phyloP scores from a whole-genome alignment of 2,113 vertebrate genomes.

The Dascyllus trimaculatus region DNA sequence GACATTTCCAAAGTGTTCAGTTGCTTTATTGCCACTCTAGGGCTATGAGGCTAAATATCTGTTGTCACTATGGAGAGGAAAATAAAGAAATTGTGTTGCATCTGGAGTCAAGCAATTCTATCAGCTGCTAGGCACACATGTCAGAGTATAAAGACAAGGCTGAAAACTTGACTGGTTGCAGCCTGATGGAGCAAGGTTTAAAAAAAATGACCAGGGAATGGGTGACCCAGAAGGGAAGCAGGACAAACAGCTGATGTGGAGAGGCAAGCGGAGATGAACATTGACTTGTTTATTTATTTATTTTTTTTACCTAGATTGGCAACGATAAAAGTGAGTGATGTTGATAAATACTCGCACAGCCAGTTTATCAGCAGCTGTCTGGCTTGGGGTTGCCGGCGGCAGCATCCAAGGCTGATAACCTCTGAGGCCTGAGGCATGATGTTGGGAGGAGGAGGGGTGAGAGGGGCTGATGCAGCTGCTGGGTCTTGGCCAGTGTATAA shows the following conservation, averaged over 20 bases:
- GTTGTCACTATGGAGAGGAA: constrained; percentile 65
- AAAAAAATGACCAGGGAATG: constrained; percentile 49
- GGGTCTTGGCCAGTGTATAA: constrained; percentile 43
- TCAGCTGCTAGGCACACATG: constrained; percentile 74
- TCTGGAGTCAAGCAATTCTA: constrained; percentile 72
- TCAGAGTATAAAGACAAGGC: constrained; percentile 75
- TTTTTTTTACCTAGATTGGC: constrained; percentile 69
- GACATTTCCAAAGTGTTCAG: not conserved
- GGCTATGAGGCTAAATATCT: constrained; percentile 48
- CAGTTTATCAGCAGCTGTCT: constrained; percentile 82
- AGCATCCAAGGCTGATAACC: constrained; percentile 76
- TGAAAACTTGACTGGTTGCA: constrained; percentile 66
- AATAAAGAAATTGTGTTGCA: constrained; percentile 74
- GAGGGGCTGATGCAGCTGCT: constrained; percentile 53
- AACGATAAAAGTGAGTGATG: constrained; percentile 82
- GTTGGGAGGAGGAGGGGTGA: constrained; percentile 44
- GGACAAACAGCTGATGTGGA: constrained; percentile 67
- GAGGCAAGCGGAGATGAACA: constrained; percentile 66
- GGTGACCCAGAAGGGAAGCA: constrained; percentile 61
- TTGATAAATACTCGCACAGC: constrained; percentile 79
- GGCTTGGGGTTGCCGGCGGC: constrained; percentile 72
- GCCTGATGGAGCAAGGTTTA: constrained; percentile 56
- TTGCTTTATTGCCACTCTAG: not conserved
- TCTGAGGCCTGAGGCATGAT: constrained; percentile 70
- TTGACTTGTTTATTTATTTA: constrained; percentile 69